phyloP scores from a whole-genome alignment of 2,797 vertebrate species.

The Serranus cabrilla region DNA sequence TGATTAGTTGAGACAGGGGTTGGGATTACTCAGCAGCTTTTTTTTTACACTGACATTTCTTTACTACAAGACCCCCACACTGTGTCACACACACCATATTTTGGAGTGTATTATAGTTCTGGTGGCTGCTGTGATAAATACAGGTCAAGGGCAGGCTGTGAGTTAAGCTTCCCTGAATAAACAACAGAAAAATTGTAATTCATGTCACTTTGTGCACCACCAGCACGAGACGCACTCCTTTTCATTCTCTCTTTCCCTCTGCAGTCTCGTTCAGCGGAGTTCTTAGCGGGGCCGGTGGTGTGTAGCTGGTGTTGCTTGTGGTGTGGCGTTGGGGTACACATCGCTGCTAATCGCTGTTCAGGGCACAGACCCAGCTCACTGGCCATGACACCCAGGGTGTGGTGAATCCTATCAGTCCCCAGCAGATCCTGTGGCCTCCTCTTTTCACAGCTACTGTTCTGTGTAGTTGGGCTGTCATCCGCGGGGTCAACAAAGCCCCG shows the following conservation, averaged over 20 bases:
- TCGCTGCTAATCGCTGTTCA: conserved; percentile 68
- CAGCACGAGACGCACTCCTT: conserved; percentile 6
- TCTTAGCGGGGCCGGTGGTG: conserved; percentile 40
- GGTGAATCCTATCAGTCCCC: conserved; percentile 72
- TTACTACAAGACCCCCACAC: conserved; percentile 15
- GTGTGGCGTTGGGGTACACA: conserved; percentile 49
- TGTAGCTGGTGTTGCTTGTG: conserved; percentile 38
- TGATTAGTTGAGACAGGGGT: conserved; percentile 12
- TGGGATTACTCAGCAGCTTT: conserved; percentile 27
- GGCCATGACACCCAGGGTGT: conserved; percentile 71
- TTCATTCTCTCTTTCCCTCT: conserved; percentile 12
- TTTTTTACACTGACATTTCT: conserved; percentile 4
- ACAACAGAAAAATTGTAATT: conserved; percentile 9
- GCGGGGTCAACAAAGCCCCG: conserved; percentile 57
- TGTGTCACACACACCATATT: conserved; percentile 25
- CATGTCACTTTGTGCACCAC: conserved; percentile 21
- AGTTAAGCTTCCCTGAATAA: conserved; percentile 38
- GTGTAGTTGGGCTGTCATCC: conserved; percentile 51
- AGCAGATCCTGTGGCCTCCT: conserved; percentile 60
- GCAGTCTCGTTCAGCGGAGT: conserved; percentile 30
- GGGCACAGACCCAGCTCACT: conserved; percentile 71
- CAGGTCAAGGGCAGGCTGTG: conserved; percentile 61
- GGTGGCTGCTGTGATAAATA: conserved; percentile 24
- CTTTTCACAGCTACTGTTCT: conserved; percentile 37
- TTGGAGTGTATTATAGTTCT: conserved; percentile 9